phyloP scores from a whole-genome alignment of 1,140 invertebrate genomes.

The Sipha flava region DNA sequence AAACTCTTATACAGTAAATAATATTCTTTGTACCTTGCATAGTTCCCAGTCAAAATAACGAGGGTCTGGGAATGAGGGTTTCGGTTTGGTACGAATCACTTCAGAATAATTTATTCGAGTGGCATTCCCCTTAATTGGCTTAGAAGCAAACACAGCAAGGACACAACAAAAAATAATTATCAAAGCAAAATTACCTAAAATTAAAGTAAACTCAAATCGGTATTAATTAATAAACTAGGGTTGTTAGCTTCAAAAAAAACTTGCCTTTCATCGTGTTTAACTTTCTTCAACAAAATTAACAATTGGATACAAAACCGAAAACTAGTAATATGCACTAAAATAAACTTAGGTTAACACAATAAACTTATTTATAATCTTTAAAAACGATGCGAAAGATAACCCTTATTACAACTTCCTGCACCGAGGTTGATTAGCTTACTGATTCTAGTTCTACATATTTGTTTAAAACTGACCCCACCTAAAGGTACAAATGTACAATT shows the following conservation, averaged over 20 bases:
- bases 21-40: conserved; percentile 46
- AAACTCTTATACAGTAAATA: not conserved
- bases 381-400: too few species aligned
- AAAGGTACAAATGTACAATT: not conserved
- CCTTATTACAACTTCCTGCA: too few species aligned
- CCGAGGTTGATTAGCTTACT: not conserved
- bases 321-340: too few species aligned
- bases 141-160: not conserved
- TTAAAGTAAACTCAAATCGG: not conserved
- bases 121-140: not conserved
- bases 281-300: too few species aligned
- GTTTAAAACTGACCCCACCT: not conserved
- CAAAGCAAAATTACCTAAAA: not conserved
- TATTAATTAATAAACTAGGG: too few species aligned
- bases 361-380: too few species aligned
- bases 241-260: not conserved
- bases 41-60: conserved; percentile 54
- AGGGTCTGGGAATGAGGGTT: too few species aligned
- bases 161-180: not conserved
- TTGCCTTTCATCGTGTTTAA: conserved; percentile 30
- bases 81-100: too few species aligned
- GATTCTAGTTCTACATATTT: not conserved
- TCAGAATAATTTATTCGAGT: too few species aligned
- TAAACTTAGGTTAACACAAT: too few species aligned
- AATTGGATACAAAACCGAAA: too few species aligned